phyloP scores from a whole-genome alignment of 2,888 invertebrate species.

The Phengaris arion region DNA sequence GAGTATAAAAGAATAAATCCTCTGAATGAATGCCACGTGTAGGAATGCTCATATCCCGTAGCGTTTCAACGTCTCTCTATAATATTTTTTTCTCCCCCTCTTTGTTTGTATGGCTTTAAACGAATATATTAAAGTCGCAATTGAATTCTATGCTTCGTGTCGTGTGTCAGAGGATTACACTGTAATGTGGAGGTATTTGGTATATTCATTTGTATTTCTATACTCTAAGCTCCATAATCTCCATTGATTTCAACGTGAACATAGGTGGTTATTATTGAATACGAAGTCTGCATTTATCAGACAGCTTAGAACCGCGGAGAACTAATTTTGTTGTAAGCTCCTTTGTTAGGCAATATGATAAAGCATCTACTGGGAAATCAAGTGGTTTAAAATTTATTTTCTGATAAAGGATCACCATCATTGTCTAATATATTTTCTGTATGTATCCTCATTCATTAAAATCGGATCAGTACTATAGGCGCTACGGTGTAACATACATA shows the following conservation, averaged over 20 bases:
- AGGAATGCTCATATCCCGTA: conserved; percentile 15
- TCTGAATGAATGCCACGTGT: conserved; percentile 15
- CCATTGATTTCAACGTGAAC: neutral
- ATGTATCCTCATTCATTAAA: no score
- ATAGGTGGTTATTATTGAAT: conserved; percentile 2
- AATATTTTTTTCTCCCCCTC: conserved; percentile 18
- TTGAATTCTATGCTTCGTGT: neutral
- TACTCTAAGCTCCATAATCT: neutral
- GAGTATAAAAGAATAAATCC: conserved; percentile 17
- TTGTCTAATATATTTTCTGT: no score
- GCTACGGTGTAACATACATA: no score
- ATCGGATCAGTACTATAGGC: no score
- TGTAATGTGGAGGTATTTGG: neutral
- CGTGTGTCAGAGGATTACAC: neutral
- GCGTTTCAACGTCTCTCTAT: conserved; percentile 10
- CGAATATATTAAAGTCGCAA: conserved; percentile 15
- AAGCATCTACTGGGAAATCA: neutral
- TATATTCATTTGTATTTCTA: conserved; percentile 12
- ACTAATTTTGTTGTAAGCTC: neutral
- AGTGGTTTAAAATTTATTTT: neutral
- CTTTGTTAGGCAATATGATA: neutral
- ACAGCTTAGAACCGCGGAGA: neutral
- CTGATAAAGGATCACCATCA: neutral
- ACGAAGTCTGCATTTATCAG: neutral
- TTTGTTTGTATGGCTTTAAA: conserved; percentile 15